A percentile compares a stretch with the other conserved stretches of the same genome.
phyloP scores from a whole-genome alignment of 2,888 invertebrate species.

The Eupithecia insigniata region DNA sequence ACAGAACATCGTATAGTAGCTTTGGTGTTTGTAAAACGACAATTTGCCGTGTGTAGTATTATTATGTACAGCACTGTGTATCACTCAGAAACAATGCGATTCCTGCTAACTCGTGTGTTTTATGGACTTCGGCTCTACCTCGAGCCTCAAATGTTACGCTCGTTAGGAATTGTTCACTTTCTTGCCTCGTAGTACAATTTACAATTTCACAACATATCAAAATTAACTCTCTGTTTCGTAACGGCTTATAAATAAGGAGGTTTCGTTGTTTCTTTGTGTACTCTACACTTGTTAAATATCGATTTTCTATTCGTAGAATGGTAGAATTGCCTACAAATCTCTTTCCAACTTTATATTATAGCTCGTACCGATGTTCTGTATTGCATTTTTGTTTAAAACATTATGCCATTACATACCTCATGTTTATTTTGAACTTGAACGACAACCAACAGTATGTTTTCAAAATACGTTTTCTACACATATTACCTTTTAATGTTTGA shows the following conservation, averaged over 20 bases:
- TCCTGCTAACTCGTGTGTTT: not conserved
- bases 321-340: not conserved
- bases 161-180: not conserved
- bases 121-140: not conserved
- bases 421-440: not conserved
- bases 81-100: not conserved
- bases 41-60: not conserved
- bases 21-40: not conserved
- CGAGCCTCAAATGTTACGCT: not conserved
- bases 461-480: not conserved
- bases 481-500: not conserved
- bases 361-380: not conserved
- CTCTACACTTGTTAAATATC: not conserved
- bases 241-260: not conserved
- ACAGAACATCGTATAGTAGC: too few species aligned
- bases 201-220: not conserved
- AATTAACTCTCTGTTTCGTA: not conserved
- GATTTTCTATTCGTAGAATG: constrained; percentile 9
- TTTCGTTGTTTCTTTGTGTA: not conserved
- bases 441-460: not conserved
- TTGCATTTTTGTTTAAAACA: not conserved
- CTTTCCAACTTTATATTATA: not conserved
- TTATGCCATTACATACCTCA: not conserved
- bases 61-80: not conserved
- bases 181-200: not conserved